phyloP scores from a whole-genome alignment of 2,888 invertebrate genomes.

The Sisyra terminalis region DNA sequence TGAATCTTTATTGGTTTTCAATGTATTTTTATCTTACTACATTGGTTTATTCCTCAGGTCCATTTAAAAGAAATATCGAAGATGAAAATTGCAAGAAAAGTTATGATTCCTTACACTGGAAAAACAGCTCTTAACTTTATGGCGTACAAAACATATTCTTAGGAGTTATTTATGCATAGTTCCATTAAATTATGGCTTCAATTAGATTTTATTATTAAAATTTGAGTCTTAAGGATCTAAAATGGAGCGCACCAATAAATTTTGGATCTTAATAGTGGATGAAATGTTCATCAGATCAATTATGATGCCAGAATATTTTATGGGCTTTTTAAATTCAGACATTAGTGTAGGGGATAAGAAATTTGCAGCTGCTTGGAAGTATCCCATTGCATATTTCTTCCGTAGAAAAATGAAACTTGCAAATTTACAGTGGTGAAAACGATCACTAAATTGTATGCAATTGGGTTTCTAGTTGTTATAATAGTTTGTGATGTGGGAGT shows the following conservation, averaged over 20 bases:
- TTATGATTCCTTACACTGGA: background rate
- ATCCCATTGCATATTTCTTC: background rate
- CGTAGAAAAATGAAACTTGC: background rate
- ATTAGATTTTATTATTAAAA: background rate
- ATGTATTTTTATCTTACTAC: no score
- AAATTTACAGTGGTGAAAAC: background rate
- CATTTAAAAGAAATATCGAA: background rate
- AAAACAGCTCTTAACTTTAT: background rate
- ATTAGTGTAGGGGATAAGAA: no score
- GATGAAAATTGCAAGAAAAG: background rate
- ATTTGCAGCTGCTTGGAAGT: background rate
- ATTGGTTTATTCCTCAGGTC: background rate
- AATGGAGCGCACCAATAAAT: background rate
- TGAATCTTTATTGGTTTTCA: no score
- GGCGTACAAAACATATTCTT: background rate
- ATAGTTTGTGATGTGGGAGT: slow-evolving; percentile 3
- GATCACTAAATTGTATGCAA: background rate
- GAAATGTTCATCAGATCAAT: background rate
- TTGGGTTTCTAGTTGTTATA: background rate
- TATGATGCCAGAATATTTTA: no score
- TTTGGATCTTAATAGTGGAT: background rate
- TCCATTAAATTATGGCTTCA: background rate
- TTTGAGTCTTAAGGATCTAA: background rate
- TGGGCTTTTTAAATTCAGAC: no score
- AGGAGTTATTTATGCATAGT: background rate